Percentiles rank a stretch among this genome's conserved stretches.
Evolutionary conservation across 2,888 invertebrate species (phyloP).

Genomic region (Cerastis rubricosa): DNA sequence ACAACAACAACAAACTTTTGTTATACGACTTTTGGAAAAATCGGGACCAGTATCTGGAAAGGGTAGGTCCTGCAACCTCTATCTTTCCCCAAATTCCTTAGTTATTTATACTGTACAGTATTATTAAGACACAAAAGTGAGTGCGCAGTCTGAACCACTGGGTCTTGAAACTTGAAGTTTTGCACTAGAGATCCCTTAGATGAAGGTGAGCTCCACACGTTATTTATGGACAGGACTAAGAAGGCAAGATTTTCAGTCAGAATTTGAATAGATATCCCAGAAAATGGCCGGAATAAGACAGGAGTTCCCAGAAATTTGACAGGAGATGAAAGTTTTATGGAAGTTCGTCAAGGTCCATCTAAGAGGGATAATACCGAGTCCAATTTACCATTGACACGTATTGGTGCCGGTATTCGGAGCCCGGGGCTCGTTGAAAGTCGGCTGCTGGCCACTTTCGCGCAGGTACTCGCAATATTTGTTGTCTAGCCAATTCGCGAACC

Average conservation of each 20-base stretch:
- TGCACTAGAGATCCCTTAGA: neutral
- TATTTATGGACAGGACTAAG: neutral
- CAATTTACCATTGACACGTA: slow-evolving; percentile 29
- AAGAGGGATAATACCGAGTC: neutral
- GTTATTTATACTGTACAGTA: neutral
- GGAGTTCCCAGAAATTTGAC: neutral
- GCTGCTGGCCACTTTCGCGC: slow-evolving; percentile 52
- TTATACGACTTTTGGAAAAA: neutral
- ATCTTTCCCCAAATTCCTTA: neutral
- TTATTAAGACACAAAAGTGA: neutral
- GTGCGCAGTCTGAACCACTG: neutral
- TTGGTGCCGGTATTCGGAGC: neutral
- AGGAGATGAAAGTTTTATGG: neutral
- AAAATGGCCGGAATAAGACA: neutral
- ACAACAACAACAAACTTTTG: neutral
- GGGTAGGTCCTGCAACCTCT: neutral
- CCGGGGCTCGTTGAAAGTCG: slow-evolving; percentile 1
- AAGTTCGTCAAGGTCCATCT: neutral
- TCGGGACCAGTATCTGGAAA: neutral
- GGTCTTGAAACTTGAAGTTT: neutral
- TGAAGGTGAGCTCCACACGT: neutral
- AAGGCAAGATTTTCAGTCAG: neutral
- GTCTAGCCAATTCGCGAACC: slow-evolving; percentile 85
- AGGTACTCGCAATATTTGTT: slow-evolving; percentile 81
- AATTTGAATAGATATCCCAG: neutral